Evolutionary conservation across 2,888 invertebrate species (phyloP).

Genomic region (Drosophila histrio): DNA sequence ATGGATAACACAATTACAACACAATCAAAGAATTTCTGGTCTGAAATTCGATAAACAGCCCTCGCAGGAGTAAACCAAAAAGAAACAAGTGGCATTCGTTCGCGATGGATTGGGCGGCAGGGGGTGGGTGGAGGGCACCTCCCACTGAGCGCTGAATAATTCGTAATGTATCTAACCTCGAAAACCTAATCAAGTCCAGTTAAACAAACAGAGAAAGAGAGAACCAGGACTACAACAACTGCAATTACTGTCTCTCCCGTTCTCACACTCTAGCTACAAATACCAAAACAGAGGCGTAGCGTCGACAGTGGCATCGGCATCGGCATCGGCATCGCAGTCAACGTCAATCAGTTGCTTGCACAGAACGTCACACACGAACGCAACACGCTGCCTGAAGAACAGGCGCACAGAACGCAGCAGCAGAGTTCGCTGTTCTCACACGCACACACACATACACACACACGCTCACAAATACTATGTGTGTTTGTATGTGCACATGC

Average conservation of each 20-base stretch:
- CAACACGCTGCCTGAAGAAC: conserved; percentile 79
- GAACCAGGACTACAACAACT: conserved; percentile 20
- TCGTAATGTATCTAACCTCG: conserved; percentile 81
- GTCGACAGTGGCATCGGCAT: conserved; percentile 16
- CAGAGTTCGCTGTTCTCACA: not conserved
- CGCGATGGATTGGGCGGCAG: not conserved
- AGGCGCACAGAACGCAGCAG: conserved; percentile 73
- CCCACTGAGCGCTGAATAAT: conserved; percentile 72
- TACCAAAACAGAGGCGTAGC: conserved; percentile 16
- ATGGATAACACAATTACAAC: conserved; percentile 71
- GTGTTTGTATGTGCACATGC: conserved; percentile 61
- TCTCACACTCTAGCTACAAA: conserved; percentile 11
- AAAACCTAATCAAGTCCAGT: conserved; percentile 81
- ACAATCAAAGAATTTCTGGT: conserved; percentile 74
- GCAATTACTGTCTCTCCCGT: conserved; percentile 19
- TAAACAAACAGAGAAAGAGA: conserved; percentile 58
- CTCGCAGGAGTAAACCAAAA: conserved; percentile 34
- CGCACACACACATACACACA: not conserved
- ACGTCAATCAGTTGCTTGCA: conserved; percentile 66
- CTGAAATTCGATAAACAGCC: conserved; percentile 64
- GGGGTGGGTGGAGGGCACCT: not conserved
- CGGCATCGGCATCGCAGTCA: conserved; percentile 37
- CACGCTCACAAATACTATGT: not conserved
- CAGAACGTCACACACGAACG: conserved; percentile 83
- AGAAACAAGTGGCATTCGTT: conserved; percentile 44